A percentile compares a stretch with the other conserved stretches of the same genome.
These are phyloP conservation scores for Andricus curvator DNA, from an alignment of 2,888 invertebrate genomes.

Conservation along the genomic window DNA sequence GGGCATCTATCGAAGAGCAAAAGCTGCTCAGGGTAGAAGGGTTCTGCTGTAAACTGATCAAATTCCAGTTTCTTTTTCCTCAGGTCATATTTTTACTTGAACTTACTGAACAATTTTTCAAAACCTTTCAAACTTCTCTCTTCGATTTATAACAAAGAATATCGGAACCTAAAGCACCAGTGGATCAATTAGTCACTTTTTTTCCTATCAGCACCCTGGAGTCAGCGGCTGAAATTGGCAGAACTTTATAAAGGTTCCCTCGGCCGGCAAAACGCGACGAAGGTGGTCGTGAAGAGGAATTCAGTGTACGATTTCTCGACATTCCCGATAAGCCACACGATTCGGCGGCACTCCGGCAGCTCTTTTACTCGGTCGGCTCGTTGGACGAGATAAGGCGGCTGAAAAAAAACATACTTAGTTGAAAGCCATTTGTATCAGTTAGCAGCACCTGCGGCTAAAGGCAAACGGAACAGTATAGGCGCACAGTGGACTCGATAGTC, in stretches of 20 bases:
- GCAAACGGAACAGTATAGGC: slow-evolving; percentile 16
- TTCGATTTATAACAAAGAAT: neutral
- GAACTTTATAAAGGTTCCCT: slow-evolving; percentile 17
- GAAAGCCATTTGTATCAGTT: slow-evolving; percentile 62
- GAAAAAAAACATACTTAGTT: slow-evolving; percentile 51
- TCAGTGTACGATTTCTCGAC: slow-evolving; percentile 35
- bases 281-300: slow-evolving; percentile 38
- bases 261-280: slow-evolving; percentile 5
- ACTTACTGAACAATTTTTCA: neutral
- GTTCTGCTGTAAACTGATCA: too few relatives aligned
- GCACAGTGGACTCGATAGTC: slow-evolving; percentile 47
- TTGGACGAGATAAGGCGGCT: slow-evolving; percentile 52
- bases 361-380: slow-evolving; percentile 50
- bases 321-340: slow-evolving; percentile 28
- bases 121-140: neutral
- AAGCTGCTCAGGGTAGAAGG: too few relatives aligned
- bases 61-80: too few relatives aligned
- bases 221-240: slow-evolving; percentile 14
- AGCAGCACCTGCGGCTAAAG: slow-evolving; percentile 60
- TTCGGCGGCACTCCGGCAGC: slow-evolving; percentile 45
- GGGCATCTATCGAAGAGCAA: too few relatives aligned
- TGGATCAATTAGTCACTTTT: slow-evolving; percentile 13
- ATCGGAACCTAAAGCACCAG: neutral
- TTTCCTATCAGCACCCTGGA: slow-evolving; percentile 2
- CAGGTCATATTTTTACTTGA: neutral